A percentile compares a stretch with the other conserved stretches of the same genome.
Evolutionary conservation across 2,888 invertebrate genomes (phyloP).

Genomic region (Rhingia campestris): DNA sequence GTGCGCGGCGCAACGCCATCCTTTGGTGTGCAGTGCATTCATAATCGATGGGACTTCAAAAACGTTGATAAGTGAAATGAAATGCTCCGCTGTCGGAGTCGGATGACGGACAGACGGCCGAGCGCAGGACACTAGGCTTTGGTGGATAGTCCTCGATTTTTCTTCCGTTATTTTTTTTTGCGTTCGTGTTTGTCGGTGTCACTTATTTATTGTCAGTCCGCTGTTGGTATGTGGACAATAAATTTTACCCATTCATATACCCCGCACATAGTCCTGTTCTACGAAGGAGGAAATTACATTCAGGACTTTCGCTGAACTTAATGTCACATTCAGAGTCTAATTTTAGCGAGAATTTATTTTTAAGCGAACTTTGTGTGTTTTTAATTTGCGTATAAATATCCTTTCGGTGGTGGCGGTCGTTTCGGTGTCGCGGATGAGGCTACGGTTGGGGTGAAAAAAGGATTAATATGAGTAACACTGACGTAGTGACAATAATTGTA

Average conservation of each 20-base stretch:
- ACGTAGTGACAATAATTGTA: constrained; percentile 33
- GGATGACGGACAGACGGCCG: neutral
- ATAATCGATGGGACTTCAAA: constrained; percentile 51
- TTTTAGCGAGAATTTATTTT: constrained; percentile 56
- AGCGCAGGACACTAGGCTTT: neutral
- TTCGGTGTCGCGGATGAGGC: neutral
- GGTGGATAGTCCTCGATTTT: neutral
- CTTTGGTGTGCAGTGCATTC: constrained; percentile 45
- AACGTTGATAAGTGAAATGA: constrained; percentile 42
- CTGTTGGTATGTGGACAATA: constrained; percentile 31
- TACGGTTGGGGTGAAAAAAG: neutral
- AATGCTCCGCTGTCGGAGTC: neutral
- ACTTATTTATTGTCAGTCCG: constrained; percentile 35
- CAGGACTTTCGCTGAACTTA: constrained; percentile 26
- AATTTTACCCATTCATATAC: constrained; percentile 28
- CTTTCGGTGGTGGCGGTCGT: neutral
- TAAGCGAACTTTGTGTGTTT: neutral
- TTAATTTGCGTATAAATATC: constrained; percentile 47
- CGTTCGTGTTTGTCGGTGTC: constrained; percentile 9
- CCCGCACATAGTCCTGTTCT: constrained; percentile 4
- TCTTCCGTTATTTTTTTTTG: constrained; percentile 2
- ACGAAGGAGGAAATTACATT: constrained; percentile 43
- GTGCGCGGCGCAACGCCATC: constrained; percentile 27
- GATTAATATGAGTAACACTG: constrained; percentile 30
- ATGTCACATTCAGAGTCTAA: constrained; percentile 56